These are phyloP conservation scores for Orchesellides sinensis DNA, from an alignment of 2,888 invertebrate species.

Conservation along the genomic window DNA sequence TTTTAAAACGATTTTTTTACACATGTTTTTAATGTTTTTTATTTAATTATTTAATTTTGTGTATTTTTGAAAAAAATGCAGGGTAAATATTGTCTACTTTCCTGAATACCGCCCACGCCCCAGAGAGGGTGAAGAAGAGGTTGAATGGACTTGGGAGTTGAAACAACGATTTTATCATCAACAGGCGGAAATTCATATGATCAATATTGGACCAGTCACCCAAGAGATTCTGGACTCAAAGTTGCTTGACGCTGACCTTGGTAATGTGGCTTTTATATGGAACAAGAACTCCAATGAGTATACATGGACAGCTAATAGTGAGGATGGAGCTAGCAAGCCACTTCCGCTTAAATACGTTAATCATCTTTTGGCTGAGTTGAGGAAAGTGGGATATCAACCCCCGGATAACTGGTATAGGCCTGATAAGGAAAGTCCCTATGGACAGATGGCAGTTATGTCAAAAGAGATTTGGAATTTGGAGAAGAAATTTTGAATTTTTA, in stretches of 20 bases:
- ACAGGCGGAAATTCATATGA: slow-evolving; percentile 13
- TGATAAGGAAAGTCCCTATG: not conserved
- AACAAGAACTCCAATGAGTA: not conserved
- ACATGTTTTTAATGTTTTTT: not conserved
- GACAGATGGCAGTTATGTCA: not conserved
- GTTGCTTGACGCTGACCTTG: not conserved
- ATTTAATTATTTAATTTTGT: not conserved
- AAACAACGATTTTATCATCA: not conserved
- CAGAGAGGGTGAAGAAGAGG: not conserved
- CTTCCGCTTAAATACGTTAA: not conserved
- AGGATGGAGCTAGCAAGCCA: not conserved
- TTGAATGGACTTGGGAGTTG: not conserved
- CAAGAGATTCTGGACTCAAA: not conserved
- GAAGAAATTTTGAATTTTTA: not conserved
- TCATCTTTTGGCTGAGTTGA: not conserved
- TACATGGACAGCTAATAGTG: not conserved
- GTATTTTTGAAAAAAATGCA: not conserved
- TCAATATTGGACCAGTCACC: slow-evolving; percentile 9
- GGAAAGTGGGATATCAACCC: slow-evolving; percentile 13
- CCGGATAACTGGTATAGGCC: not conserved
- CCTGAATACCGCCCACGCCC: not conserved
- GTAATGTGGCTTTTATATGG: not conserved
- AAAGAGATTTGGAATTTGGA: slow-evolving; percentile 4
- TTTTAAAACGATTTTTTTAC: not conserved
- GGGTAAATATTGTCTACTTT: not conserved